phyloP scores from a whole-genome alignment of 2,888 invertebrate genomes.

The Tiliacea citrago region DNA sequence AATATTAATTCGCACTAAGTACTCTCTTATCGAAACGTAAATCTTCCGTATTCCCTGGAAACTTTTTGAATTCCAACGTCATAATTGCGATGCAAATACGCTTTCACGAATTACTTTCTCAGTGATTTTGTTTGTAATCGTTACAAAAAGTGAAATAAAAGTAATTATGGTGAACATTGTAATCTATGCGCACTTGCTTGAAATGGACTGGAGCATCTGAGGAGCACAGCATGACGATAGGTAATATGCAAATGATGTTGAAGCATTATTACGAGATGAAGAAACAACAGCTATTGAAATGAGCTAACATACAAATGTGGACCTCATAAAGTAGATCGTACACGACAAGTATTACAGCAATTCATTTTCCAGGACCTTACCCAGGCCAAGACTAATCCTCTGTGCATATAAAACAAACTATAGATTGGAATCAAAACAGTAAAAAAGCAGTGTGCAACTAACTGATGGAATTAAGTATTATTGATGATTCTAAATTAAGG shows the following conservation, averaged over 20 bases:
- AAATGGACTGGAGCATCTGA: constrained; percentile 21
- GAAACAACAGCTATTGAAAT: constrained; percentile 3
- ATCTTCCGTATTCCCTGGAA: constrained; percentile 55
- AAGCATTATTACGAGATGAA: constrained; percentile 4
- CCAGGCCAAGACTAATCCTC: not conserved
- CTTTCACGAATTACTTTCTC: constrained; percentile 65
- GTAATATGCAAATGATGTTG: constrained; percentile 43
- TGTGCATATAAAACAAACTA: not conserved
- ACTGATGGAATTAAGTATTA: not conserved
- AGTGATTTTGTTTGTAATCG: constrained; percentile 48
- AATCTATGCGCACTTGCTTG: constrained; percentile 30
- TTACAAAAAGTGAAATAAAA: constrained; percentile 45
- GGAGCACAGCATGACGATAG: constrained; percentile 48
- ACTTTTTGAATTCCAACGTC: constrained; percentile 54
- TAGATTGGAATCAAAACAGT: not conserved
- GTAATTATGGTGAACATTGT: constrained; percentile 44
- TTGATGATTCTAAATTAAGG: not conserved
- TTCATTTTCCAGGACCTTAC: not conserved
- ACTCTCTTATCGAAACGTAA: constrained; percentile 67
- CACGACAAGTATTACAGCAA: not conserved
- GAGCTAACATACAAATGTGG: constrained; percentile 5
- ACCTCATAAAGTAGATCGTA: constrained; percentile 1
- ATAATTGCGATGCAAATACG: constrained; percentile 61
- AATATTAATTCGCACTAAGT: constrained; percentile 72
- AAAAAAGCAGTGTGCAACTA: not conserved